Percentiles rank a stretch among this genome's conserved stretches.
phyloP scores from a whole-genome alignment of 2,888 invertebrate genomes.

The Drosophila peninsularis region DNA sequence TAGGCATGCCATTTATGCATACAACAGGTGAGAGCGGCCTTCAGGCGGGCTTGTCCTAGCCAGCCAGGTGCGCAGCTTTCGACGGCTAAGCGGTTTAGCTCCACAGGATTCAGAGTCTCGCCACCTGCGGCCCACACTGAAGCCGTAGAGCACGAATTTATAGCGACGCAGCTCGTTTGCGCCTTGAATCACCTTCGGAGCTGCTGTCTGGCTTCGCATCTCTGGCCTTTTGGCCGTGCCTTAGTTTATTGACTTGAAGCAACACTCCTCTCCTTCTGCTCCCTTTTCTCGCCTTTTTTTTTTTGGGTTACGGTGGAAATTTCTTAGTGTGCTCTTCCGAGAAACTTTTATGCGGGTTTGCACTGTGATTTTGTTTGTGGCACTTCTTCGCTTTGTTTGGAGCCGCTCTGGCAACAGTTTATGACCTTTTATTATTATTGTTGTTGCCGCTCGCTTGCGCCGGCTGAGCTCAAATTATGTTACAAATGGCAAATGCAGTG shows the following conservation, averaged over 20 bases:
- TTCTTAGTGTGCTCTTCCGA: conserved; percentile 12
- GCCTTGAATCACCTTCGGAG: conserved; percentile 4
- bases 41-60: too few species aligned
- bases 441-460: conserved; percentile 3
- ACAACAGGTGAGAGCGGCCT: conserved; percentile 15
- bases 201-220: background rate
- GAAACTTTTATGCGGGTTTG: conserved; percentile 62
- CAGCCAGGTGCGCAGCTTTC: background rate
- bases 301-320: conserved; percentile 35
- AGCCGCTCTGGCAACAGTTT: conserved; percentile 44
- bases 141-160: background rate
- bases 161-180: conserved; percentile 8
- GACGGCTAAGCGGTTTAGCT: background rate
- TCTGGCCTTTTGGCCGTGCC: conserved; percentile 15
- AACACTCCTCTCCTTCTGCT: conserved; percentile 22
- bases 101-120: background rate
- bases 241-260: conserved; percentile 59
- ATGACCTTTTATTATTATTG: conserved; percentile 45
- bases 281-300: background rate
- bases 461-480: conserved; percentile 42
- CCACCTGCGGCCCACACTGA: background rate
- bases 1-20: conserved; percentile 1
- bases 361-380: conserved; percentile 46
- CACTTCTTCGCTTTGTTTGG: conserved; percentile 44
- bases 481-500: conserved; percentile 48